Conservation (phyloP, 2,113 vertebrate genomes). For the Plecotus auritus region DNA sequence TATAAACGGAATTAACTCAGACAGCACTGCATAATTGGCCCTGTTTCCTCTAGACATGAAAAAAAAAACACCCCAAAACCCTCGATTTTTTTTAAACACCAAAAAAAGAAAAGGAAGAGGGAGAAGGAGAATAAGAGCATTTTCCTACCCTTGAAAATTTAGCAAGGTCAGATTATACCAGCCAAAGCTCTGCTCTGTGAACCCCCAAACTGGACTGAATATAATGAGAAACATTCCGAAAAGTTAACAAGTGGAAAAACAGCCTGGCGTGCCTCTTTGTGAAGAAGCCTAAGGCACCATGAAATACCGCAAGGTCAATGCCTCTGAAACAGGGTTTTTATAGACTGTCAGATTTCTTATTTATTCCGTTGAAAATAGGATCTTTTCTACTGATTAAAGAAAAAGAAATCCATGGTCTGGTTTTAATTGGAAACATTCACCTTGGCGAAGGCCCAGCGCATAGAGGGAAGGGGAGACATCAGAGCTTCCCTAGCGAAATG, state of each 20-base stretch:
- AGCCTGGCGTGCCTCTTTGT: slow-evolving; percentile 39
- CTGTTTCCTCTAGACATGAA: background rate
- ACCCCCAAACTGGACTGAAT: slow-evolving; percentile 38
- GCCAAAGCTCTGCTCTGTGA: slow-evolving; percentile 25
- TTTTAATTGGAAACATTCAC: slow-evolving; percentile 27
- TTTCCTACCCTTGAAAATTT: slow-evolving; percentile 46
- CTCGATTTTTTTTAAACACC: background rate
- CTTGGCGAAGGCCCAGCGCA: background rate
- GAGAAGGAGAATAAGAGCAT: background rate
- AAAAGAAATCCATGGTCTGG: background rate
- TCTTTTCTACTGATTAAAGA: slow-evolving; percentile 2
- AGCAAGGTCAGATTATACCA: slow-evolving; percentile 44
- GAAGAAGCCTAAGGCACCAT: background rate
- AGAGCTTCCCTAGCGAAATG: background rate
- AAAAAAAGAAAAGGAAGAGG: background rate
- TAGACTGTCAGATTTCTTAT: background rate
- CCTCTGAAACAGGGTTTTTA: background rate
- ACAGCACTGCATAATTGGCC: background rate
- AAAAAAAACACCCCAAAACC: background rate
- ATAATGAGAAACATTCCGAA: slow-evolving; percentile 59
- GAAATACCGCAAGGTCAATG: slow-evolving; percentile 44
- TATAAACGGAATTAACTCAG: background rate
- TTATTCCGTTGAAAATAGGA: slow-evolving; percentile 43
- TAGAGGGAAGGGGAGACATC: background rate
- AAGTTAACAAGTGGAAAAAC: slow-evolving; percentile 55